Percentiles rank a stretch among this genome's conserved stretches.
Evolutionary conservation across 2,888 invertebrate genomes (phyloP).

Genomic region (Rhabditoides inermis): DNA sequence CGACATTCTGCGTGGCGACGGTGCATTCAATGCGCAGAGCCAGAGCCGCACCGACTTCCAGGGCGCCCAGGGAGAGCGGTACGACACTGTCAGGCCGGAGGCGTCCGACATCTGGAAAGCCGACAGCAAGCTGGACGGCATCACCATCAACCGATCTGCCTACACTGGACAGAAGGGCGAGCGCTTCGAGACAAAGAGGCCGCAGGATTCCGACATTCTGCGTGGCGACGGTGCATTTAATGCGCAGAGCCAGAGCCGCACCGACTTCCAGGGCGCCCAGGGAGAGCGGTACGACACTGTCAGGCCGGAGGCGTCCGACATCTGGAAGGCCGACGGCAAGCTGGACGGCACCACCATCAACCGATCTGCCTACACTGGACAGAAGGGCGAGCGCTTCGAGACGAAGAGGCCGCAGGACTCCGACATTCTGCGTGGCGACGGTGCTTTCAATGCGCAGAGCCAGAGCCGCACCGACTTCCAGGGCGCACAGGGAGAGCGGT

Average conservation of each 20-base stretch:
- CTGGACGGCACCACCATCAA: constrained; percentile 7
- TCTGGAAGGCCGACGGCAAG: constrained; percentile 4
- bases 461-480: constrained; percentile 1
- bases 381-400: constrained; percentile 5
- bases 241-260: constrained; percentile 5
- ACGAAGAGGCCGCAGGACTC: constrained; percentile 3
- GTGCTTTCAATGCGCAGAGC: constrained; percentile 8
- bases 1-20: too few relatives aligned
- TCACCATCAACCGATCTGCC: too few relatives aligned
- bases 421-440: constrained; percentile 6
- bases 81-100: constrained; percentile 4
- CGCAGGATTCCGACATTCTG: constrained; percentile 5
- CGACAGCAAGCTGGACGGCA: too few relatives aligned
- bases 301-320: constrained; percentile 2
- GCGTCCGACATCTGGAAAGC: constrained; percentile 24
- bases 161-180: background rate
- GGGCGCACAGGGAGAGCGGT: constrained; percentile 4
- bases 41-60: constrained; percentile 12
- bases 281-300: constrained; percentile 9
- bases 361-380: constrained; percentile 2
- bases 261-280: too few relatives aligned
- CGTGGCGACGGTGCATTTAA: constrained; percentile 7
- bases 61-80: constrained; percentile 15
- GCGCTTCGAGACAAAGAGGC: constrained; percentile 1
- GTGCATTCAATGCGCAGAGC: constrained; percentile 11